Evolutionary conservation across 2,888 invertebrate species (phyloP).

Genomic region (Nephrotoma guestfalica): DNA sequence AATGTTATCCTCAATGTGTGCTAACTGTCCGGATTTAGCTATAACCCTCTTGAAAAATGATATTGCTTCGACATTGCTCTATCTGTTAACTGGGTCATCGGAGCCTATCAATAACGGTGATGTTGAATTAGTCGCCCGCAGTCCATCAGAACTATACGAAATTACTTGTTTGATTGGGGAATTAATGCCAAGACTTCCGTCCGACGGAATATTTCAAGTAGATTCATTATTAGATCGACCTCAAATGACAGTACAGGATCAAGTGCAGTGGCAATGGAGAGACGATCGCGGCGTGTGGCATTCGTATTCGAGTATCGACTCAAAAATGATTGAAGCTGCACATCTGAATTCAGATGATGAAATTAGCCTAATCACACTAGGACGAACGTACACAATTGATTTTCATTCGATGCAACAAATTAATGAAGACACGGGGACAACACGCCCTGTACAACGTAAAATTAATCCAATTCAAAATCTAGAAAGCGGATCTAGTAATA

Average conservation of each 20-base stretch:
- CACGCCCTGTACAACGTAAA: slow-evolving; percentile 77
- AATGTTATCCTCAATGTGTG: slow-evolving; percentile 93
- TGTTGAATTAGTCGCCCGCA: slow-evolving; percentile 76
- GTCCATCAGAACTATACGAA: slow-evolving; percentile 94
- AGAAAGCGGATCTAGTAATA: neutral
- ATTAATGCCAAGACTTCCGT: slow-evolving; percentile 89
- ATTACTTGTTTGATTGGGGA: slow-evolving; percentile 95
- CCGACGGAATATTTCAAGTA: slow-evolving; percentile 89
- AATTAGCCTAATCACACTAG: slow-evolving; percentile 80
- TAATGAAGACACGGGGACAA: slow-evolving; percentile 94
- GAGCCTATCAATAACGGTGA: slow-evolving; percentile 37
- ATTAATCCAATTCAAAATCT: slow-evolving; percentile 40
- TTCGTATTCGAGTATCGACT: slow-evolving; percentile 85
- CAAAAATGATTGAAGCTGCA: slow-evolving; percentile 87
- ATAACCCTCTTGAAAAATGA: slow-evolving; percentile 84
- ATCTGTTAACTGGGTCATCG: slow-evolving; percentile 80
- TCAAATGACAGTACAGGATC: slow-evolving; percentile 50
- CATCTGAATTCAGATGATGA: slow-evolving; percentile 91
- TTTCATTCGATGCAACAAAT: slow-evolving; percentile 96
- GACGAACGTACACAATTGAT: slow-evolving; percentile 90
- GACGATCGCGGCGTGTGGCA: slow-evolving; percentile 91
- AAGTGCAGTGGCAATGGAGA: slow-evolving; percentile 93
- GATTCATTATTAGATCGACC: slow-evolving; percentile 75
- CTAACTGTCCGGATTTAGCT: slow-evolving; percentile 87
- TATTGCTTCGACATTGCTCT: slow-evolving; percentile 89